Conservation (phyloP, 2,888 invertebrate genomes). For the Druceiella hillmani region DNA sequence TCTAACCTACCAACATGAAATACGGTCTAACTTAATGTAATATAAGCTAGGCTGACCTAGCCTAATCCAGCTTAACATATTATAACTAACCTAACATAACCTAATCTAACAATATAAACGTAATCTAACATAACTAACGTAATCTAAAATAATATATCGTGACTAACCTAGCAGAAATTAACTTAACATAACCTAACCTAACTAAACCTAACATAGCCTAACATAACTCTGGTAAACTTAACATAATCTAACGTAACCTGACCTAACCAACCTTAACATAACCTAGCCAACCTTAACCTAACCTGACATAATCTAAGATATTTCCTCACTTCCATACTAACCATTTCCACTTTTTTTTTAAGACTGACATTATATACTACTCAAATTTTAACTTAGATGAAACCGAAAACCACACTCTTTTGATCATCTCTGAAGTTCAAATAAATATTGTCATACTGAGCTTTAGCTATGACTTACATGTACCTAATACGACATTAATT, state of each 20-base stretch:
- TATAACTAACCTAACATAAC: slow-evolving; percentile 17
- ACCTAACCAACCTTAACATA: slow-evolving; percentile 18
- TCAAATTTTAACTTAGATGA: too few relatives aligned
- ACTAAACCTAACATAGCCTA: slow-evolving; percentile 20
- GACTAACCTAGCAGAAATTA: slow-evolving; percentile 16
- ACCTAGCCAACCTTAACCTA: slow-evolving; percentile 18
- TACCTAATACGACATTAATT: too few relatives aligned
- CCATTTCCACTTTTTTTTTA: slow-evolving; percentile 14
- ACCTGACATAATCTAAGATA: slow-evolving; percentile 20
- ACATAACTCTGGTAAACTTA: slow-evolving; percentile 20
- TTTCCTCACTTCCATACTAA: slow-evolving; percentile 16
- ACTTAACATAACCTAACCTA: slow-evolving; percentile 19
- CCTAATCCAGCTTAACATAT: slow-evolving; percentile 19
- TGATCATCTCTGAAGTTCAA: too few relatives aligned
- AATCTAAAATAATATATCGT: slow-evolving; percentile 18
- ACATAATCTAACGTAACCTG: slow-evolving; percentile 21
- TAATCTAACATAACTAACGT: slow-evolving; percentile 19
- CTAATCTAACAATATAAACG: slow-evolving; percentile 14
- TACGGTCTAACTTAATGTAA: slow-evolving; percentile 19
- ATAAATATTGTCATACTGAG: too few relatives aligned
- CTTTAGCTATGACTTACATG: too few relatives aligned
- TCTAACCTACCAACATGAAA: slow-evolving; percentile 19
- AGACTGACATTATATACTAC: too few relatives aligned
- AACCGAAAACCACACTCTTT: too few relatives aligned
- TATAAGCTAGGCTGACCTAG: slow-evolving; percentile 19